Base-by-base conservation (phyloP, 2,797 vertebrate species). In the Platyrinchus mystaceus region DNA sequence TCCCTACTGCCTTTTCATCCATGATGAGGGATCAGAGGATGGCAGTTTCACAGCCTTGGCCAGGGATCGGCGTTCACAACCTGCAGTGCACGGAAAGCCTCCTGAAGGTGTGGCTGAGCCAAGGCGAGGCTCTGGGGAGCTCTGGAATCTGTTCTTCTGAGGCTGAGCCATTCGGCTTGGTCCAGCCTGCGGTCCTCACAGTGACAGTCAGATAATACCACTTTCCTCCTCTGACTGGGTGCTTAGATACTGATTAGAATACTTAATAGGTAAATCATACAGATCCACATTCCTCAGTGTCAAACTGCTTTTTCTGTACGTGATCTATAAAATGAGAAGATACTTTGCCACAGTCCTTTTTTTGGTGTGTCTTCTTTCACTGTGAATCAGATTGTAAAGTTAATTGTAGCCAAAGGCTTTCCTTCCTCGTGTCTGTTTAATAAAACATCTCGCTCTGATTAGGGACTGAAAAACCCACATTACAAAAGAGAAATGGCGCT, bases 381-480 rank as follows among this genome's bases (percentile, higher is more conserved):
- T 46, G 30, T 24, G 39, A 60, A 27, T 78, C 37, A 55, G 49
- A 43, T 41, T 64, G 19, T 60, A 83, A 53, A 88, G 44, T 27
- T 91, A 88, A 90, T 94, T 87, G 17, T 67, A 85, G 80, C 39
- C 30, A 60, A 83, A 83, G 14, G 14, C 7, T 46, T 50, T 77
- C 79, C 14, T 80, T 27, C 85, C 18, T 27, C 8, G 2, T 10
- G 9, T 67, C 19, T 67, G 12, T 69, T 89, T 69, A 37, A 80
- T 62, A 3, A 14, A 76, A 62, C 8, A n/a, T 83, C 24, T 85
- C 32, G 74, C 0, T 0, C 34, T 85, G 37, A 64, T 70, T 70
- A 52, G 47, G 83, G 53, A 46, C 56, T 87, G 56, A 78, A 71
- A 71, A 80, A 62, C 4, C 20, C 36, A 39, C 2, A 3, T 8